Evolutionary conservation across 1,140 invertebrate species (phyloP), one percentile per base, ranked within the genome.

Genomic region (Pinna nobilis): DNA sequence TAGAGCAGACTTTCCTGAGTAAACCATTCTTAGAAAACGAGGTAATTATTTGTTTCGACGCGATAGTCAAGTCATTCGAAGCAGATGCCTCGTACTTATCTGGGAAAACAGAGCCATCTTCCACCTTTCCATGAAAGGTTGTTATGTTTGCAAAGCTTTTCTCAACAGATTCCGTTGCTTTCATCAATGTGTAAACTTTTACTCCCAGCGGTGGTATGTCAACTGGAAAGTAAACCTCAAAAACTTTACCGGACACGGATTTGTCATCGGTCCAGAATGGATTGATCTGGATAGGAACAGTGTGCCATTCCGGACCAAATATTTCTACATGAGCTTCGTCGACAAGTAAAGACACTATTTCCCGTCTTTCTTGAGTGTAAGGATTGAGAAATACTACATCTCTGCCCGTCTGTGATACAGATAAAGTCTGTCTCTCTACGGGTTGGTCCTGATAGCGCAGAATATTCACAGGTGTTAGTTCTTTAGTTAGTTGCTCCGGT

Each of bases 351-450:
- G 28, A 60, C 25, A 82, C 76, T 20, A 82, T 63, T 41, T 85
- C 78, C 33, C 70, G 67, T 15, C 84, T 65, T 32, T 63, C 35
- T 68, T 83, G 78, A 20, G 76, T 60, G 15, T 83, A 66, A 23
- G 79, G 72, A 57, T 85, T 85, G 30, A 76, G 79, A 32, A 85
- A 77, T 1, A 79, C 61, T 20, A 82, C 41, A 2, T 55, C 47
- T 0, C 69, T 67, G 9, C 80, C 77, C 2, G 11, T n/a, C 13
- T 77, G 68, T 9, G 37, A 39, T 1, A 80, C 67, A 28, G 67
- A 41, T 3, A 79, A 32, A 13, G 60, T 28, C 13, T 73, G 61
- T 41, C 65, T 72, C 15, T 39, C 30, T 39, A 74, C 70, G 5
- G 60, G 37, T 2, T 61, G 32, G 7, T 70, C 60, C n/a, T 50